These are phyloP conservation scores for Chloroceryle inda DNA, from an alignment of 2,797 vertebrate species.

Conservation along the genomic window DNA sequence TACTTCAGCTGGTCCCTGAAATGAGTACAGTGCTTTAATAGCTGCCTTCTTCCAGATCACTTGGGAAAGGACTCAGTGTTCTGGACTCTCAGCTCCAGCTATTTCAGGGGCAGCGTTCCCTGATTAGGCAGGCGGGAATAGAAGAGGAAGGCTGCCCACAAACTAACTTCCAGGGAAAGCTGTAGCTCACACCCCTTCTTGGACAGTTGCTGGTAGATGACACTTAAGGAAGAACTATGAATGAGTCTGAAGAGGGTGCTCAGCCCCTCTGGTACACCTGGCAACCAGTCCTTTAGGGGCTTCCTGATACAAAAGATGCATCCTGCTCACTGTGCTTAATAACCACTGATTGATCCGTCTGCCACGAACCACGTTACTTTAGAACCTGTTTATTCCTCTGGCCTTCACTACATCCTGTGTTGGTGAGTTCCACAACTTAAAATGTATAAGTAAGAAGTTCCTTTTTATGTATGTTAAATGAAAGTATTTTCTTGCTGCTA, in stretches of 20 bases:
- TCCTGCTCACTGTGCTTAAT: rapidly evolving
- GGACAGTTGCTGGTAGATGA: neutral
- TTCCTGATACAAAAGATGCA: neutral
- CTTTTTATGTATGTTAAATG: neutral
- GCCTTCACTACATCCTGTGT: neutral
- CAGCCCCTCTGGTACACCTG: neutral
- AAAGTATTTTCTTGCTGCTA: constrained; percentile 54
- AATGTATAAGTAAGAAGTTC: neutral
- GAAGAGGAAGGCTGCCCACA: neutral
- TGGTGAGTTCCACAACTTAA: neutral
- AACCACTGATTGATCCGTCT: neutral
- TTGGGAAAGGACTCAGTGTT: neutral
- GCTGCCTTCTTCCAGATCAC: neutral
- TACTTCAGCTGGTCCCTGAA: neutral
- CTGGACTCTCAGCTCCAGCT: neutral
- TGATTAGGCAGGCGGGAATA: neutral
- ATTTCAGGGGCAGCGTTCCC: neutral
- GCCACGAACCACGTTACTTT: neutral
- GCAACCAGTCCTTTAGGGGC: neutral
- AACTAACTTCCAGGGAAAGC: neutral
- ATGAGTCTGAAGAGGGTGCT: neutral
- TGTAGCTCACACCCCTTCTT: neutral
- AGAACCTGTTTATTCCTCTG: neutral
- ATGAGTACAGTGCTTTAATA: neutral
- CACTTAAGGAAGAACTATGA: neutral